Conservation (phyloP, 2,888 invertebrate genomes). For the Amphipyra tragopoginis region DNA sequence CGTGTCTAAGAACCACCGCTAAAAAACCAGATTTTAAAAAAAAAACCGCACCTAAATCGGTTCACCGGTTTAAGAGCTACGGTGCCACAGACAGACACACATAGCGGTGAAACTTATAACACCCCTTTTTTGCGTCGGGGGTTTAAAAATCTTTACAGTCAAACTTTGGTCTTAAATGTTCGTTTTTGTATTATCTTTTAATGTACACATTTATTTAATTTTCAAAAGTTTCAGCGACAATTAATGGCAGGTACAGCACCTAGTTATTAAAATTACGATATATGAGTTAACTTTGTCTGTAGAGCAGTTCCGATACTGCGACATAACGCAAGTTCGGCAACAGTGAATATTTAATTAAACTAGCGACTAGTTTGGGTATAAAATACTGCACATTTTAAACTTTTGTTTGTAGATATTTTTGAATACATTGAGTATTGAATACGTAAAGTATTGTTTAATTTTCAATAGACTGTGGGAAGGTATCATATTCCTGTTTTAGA, state of each 20-base stretch:
- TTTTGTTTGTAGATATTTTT: slow-evolving; percentile 15
- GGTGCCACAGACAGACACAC: too few relatives aligned
- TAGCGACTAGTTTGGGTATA: slow-evolving; percentile 29
- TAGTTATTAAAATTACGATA: slow-evolving; percentile 47
- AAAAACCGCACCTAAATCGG: too few relatives aligned
- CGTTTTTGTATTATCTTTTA: background rate
- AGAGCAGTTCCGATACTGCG: slow-evolving; percentile 35
- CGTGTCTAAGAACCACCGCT: too few relatives aligned
- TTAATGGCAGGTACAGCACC: slow-evolving; percentile 28
- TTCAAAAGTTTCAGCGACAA: slow-evolving; percentile 31
- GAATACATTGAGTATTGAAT: slow-evolving; percentile 15
- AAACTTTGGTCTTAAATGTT: too few relatives aligned
- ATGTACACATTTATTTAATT: slow-evolving; percentile 15
- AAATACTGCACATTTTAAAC: slow-evolving; percentile 35
- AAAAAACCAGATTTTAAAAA: too few relatives aligned
- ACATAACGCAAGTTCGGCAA: slow-evolving; percentile 31
- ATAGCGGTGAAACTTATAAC: too few relatives aligned
- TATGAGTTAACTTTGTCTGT: slow-evolving; percentile 41
- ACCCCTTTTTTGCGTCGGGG: too few relatives aligned
- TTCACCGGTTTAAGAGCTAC: too few relatives aligned
- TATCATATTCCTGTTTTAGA: too few relatives aligned
- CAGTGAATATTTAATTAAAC: slow-evolving; percentile 53
- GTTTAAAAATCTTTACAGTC: too few relatives aligned
- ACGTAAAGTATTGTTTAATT: background rate
- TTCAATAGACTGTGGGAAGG: too few relatives aligned